Evolutionary conservation across 1,140 invertebrate genomes (phyloP).

Genomic region (Plectrocnemia conspersa): DNA sequence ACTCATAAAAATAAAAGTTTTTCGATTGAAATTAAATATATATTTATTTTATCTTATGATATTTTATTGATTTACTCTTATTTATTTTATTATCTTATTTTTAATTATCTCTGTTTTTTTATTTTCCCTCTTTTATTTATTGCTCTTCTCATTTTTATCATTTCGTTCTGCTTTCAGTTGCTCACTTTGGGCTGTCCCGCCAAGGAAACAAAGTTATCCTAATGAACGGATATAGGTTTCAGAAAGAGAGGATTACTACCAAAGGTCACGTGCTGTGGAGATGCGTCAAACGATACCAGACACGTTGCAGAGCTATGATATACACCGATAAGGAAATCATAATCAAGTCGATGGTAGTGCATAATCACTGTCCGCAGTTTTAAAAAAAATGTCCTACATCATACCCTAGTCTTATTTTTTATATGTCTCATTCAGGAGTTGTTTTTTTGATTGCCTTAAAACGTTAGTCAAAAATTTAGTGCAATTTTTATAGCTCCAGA

Average conservation of each 20-base stretch:
- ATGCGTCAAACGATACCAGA: constrained; percentile 30
- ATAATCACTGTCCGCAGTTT: constrained; percentile 32
- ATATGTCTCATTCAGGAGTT: background rate
- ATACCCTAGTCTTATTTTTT: background rate
- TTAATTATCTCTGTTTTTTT: constrained; percentile 1
- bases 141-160: too few relatives aligned
- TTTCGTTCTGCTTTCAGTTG: constrained; percentile 21
- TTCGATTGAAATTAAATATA: background rate
- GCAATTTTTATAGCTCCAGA: constrained; percentile 3
- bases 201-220: constrained; percentile 29
- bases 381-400: background rate
- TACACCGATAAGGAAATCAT: constrained; percentile 26
- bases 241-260: constrained; percentile 28
- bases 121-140: background rate
- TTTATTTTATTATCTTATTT: constrained; percentile 3
- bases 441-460: background rate
- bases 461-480: constrained; percentile 1
- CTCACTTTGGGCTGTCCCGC: constrained; percentile 24
- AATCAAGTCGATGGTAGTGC: constrained; percentile 25
- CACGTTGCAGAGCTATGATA: constrained; percentile 29
- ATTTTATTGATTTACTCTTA: background rate
- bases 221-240: constrained; percentile 29
- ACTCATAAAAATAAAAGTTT: background rate
- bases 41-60: background rate
- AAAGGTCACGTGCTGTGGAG: constrained; percentile 27